These are phyloP conservation scores for Teinopalpus imperialis DNA, from an alignment of 2,888 invertebrate genomes.

Conservation along the genomic window DNA sequence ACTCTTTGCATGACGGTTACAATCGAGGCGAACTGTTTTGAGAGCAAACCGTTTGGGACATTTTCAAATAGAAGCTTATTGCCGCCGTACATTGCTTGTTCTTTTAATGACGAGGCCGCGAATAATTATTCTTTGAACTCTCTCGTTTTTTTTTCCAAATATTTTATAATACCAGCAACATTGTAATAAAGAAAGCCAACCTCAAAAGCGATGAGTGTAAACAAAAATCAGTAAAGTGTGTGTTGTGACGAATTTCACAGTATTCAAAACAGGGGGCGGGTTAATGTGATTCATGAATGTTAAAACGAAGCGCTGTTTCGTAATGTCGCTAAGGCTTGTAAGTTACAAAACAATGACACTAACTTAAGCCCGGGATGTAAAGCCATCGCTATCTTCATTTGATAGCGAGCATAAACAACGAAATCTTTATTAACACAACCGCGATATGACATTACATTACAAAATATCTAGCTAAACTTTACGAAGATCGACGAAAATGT, in stretches of 20 bases:
- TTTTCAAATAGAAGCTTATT: constrained; percentile 64
- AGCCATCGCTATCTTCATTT: constrained; percentile 69
- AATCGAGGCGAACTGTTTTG: constrained; percentile 59
- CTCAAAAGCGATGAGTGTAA: constrained; percentile 64
- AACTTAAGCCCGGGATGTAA: constrained; percentile 73
- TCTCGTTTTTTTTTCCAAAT: constrained; percentile 5
- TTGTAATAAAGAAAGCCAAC: constrained; percentile 29
- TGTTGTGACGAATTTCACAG: constrained; percentile 52
- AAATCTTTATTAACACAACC: constrained; percentile 57
- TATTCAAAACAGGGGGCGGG: constrained; percentile 70
- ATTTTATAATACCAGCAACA: neutral
- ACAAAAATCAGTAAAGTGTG: constrained; percentile 59
- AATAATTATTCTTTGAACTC: constrained; percentile 54
- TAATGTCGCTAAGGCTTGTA: constrained; percentile 75
- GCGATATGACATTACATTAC: constrained; percentile 60
- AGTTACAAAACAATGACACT: constrained; percentile 77
- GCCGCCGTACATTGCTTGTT: constrained; percentile 54
- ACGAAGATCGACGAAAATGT: too few relatives aligned
- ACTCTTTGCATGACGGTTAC: constrained; percentile 67
- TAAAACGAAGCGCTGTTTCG: constrained; percentile 67
- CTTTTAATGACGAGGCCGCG: constrained; percentile 40
- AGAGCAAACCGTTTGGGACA: constrained; percentile 64
- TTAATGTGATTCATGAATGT: constrained; percentile 78
- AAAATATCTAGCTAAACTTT: constrained; percentile 53
- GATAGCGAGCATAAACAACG: constrained; percentile 69